Base-by-base conservation (phyloP, 2,113 vertebrate species). In the Isichthys henryi region DNA sequence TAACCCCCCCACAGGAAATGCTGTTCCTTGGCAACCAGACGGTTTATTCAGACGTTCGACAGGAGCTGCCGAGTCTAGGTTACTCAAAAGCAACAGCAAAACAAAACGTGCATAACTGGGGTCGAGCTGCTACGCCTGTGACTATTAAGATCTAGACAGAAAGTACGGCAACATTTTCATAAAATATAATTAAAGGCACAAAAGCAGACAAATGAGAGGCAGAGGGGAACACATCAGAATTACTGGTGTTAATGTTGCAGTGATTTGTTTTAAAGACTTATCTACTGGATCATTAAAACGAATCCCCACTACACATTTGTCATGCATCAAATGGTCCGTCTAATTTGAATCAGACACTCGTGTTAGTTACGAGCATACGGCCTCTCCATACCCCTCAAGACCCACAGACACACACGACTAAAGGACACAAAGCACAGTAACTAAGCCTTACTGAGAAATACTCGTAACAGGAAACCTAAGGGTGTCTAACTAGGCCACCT, bases 1-100 rank as follows among this genome's bases (percentile, higher is more conserved):
- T 35, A 85, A 21, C 8, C 23, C 15, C 19, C 4, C 27, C 85
- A 87, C 49, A 87, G 85, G 85, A 87, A 87, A 50, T 87, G 50
- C 49, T 19, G 49, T 53, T 50, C 31, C 50, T 53, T 50, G 46
- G 27, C 49, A 35, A 50, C 85, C 11, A 87, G 49, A 53, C 11
- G 2, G 85, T 53, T 87, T 87, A 87, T 87, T 87, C 85, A 87
- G 49, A 56, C 31, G 49, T 56, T 50, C 86, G 35, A 39, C 50
- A 10, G 50, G 48, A n/a, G 50, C 35, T 80, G 74, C 31, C 2
- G 35, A 80, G 74, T 80, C 15, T 80, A 39, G 74, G 74, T 80
- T 80, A 39, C 35, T 19, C 74, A 19, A 80, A 80, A 19, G 74
- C 74, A 80, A 80, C 17, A 35, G 35, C 6, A 80, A 80, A 80